Conservation (phyloP, 2,888 invertebrate species). For the Acrocera orbiculus region DNA sequence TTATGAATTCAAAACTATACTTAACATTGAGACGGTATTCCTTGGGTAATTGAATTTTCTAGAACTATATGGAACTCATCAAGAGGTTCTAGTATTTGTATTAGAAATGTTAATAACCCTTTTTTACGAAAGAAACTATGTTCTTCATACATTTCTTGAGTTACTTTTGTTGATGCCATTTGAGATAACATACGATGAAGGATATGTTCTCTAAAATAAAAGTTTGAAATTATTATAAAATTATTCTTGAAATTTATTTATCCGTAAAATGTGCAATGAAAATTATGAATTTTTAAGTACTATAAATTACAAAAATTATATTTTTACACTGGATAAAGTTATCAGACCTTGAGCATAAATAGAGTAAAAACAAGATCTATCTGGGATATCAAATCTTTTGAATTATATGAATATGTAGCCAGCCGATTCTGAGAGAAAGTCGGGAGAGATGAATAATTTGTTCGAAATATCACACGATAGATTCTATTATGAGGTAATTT, state of each 20-base stretch:
- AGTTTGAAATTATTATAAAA: background rate
- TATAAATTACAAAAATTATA: too few relatives aligned
- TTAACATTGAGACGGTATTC: conserved; percentile 31
- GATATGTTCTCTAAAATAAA: conserved; percentile 56
- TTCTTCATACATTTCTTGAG: conserved; percentile 90
- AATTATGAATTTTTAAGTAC: too few relatives aligned
- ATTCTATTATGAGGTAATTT: too few relatives aligned
- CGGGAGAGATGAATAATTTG: too few relatives aligned
- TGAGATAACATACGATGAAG: conserved; percentile 83
- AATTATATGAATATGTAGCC: background rate
- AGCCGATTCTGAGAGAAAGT: too few relatives aligned
- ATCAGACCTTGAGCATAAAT: background rate
- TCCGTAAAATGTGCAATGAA: too few relatives aligned
- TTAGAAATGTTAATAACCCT: conserved; percentile 68
- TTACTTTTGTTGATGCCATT: conserved; percentile 76
- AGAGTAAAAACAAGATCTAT: background rate
- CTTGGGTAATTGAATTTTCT: conserved; percentile 63
- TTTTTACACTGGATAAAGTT: too few relatives aligned
- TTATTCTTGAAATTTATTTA: too few relatives aligned
- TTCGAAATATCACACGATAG: too few relatives aligned
- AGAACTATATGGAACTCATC: conserved; percentile 76
- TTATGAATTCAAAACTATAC: too few relatives aligned
- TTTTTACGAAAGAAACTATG: conserved; percentile 83
- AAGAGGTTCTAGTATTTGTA: conserved; percentile 77
- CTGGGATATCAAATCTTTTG: background rate